Base-by-base conservation (phyloP, 2,888 invertebrate genomes). In the Vannuccia rotundouncinata region DNA sequence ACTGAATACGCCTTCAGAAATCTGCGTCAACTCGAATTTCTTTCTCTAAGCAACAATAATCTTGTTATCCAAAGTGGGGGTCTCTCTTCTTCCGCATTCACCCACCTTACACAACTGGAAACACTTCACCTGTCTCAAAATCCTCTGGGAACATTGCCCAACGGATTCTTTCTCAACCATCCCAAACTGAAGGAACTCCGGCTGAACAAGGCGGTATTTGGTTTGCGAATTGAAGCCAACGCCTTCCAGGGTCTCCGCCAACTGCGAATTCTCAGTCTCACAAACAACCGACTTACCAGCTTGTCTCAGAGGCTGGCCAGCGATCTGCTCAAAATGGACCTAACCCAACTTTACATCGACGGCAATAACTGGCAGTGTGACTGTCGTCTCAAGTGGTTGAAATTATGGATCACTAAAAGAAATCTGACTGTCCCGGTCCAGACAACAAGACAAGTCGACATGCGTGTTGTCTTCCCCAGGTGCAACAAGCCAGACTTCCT, bases 341-440 rank as follows among this genome's bases (percentile, higher is more conserved):
- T 80, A 22, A 80, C 66, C 29, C 28, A 31, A 28, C 59, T 80
- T 22, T 78, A 60, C 28, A 28, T 80, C 17, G 31, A 73, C 30
- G 80, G 80, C 17, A 80, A 80, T 5, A 80, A 60, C 22, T 80
- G 80, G 80, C n/a, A 81, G 25, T 80, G 80, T 31, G 80, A 80
- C 30, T 80, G 80, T 59, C 30, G 79, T 10, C 28, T 80, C n/a
- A 27, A 66, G 60, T 80, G 80, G 80, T 28, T 80, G 1, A 80
- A 80, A 66, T 25, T 27, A 1, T 78, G 78, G 78, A 29, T 31
- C 59, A 66, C 2, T 22, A 45, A 59, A 22, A 5, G 66, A 22
- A 66, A 66, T 22, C 5, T 2, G 13, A 79, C 17, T 17, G 80
- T 80, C n/a, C 29, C 29, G 5, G 78, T 60, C 1, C 27, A 2